Evolutionary conservation across 2,888 invertebrate genomes (phyloP), one percentile per base, ranked within the genome.

Genomic region (Drosophila lacicola): DNA sequence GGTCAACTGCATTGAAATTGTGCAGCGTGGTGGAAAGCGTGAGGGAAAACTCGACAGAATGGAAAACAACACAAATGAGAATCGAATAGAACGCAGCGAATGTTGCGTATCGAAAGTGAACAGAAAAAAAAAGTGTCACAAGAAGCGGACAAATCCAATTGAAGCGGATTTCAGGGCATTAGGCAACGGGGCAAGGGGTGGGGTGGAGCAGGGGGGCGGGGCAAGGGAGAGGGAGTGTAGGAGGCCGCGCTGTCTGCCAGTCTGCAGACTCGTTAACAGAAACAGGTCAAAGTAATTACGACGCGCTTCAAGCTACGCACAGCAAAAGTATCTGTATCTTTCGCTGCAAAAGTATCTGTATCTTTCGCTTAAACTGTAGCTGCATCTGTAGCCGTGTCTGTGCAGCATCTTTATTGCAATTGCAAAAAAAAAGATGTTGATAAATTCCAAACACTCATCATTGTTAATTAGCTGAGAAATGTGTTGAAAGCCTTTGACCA

Each of bases 201-300:
- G 29, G 3, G 14, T 6, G 14, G 10, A 19, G 71, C 36, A 54
- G 55, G 47, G 17, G 49, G 37, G 45, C 44, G 11, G 17, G 53
- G 13, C 13, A 17, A 17, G 25, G 29, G 29, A 8, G 29, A 2
- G 29, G 39, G 21, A 13, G 29, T 17, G 33, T 57, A 34, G 50
- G 29, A 11, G 14, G 13, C n/a, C 25, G 56, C 34, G 29, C 42
- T 49, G 37, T 54, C 54, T 58, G 55, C 34, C 56, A 55, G 67
- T 62, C 36, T 50, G 36, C 47, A 45, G 57, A 57, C 51, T 70
- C 63, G 66, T 71, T 67, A 70, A 74, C 80, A 70, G 75, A 88
- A 89, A 73, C 82, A 74, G 88, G 88, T 88, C 89, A 88, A 88
- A 88, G 89, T 88, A 88, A 88, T 88, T 88, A 88, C 75, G 82